phyloP scores from a whole-genome alignment of 2,797 vertebrate genomes.

The Synaphobranchus kaupii region DNA sequence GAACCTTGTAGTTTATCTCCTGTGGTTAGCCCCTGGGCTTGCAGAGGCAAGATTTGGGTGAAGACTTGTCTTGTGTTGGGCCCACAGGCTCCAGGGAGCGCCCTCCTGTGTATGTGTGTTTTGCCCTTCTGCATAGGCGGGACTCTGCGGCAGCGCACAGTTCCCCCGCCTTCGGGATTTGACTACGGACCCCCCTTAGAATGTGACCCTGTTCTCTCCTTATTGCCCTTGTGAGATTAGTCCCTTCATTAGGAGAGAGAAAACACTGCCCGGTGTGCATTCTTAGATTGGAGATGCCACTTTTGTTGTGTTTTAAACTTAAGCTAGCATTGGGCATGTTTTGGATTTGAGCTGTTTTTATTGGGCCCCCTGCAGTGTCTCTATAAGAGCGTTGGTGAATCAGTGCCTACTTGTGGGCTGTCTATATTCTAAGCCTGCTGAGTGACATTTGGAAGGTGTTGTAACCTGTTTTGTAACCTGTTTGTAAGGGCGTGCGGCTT shows the following conservation, averaged over 20 bases:
- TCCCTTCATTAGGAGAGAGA: background rate
- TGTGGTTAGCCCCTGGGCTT: slow-evolving; percentile 34
- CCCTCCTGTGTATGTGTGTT: background rate
- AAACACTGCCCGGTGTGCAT: background rate
- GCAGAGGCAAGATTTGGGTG: slow-evolving; percentile 38
- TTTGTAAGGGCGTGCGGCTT: background rate
- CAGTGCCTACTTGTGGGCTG: background rate
- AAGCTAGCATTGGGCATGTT: background rate
- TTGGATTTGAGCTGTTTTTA: background rate
- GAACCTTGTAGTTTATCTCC: slow-evolving; percentile 45
- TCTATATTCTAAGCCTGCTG: background rate
- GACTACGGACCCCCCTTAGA: background rate
- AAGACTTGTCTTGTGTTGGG: slow-evolving; percentile 37
- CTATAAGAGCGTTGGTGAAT: background rate
- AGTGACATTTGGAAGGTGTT: slow-evolving; percentile 11
- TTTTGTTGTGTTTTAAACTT: background rate
- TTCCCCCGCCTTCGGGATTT: background rate
- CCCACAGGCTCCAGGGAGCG: slow-evolving; percentile 17
- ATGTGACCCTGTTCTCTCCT: background rate
- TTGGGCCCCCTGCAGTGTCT: background rate
- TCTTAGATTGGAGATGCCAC: background rate
- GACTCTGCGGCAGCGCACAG: background rate
- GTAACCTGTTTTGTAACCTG: background rate
- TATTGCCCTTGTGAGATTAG: background rate
- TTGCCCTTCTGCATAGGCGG: too few relatives aligned